phyloP scores from a whole-genome alignment of 2,888 invertebrate genomes.

The Megastigmus dorsalis region DNA sequence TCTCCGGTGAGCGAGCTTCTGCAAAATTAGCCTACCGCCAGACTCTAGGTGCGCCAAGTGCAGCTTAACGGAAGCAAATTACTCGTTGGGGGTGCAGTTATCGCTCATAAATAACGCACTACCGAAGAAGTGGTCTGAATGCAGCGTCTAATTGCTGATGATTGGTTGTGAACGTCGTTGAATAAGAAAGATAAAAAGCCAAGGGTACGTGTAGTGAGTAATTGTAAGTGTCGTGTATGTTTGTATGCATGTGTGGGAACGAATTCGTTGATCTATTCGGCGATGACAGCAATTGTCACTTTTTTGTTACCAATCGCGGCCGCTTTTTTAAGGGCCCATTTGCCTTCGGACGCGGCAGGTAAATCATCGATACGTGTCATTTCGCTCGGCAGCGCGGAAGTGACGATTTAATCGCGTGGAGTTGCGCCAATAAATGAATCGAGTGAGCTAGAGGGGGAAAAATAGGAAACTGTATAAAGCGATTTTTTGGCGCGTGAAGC shows the following conservation, averaged over 20 bases:
- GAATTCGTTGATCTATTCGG: slow-evolving; percentile 11
- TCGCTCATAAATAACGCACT: slow-evolving; percentile 70
- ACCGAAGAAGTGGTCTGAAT: too few species aligned
- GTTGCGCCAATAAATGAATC: neutral
- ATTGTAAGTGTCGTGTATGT: too few species aligned
- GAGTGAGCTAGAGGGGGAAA: neutral
- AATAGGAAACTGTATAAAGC: neutral
- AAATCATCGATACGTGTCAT: slow-evolving; percentile 27
- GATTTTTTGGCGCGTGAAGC: slow-evolving; percentile 9
- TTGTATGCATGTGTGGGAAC: neutral
- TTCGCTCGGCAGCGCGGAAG: slow-evolving; percentile 36
- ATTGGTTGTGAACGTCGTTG: slow-evolving; percentile 59
- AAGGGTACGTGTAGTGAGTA: too few species aligned
- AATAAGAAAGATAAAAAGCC: slow-evolving; percentile 30
- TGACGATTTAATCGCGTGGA: slow-evolving; percentile 38
- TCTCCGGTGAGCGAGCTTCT: neutral
- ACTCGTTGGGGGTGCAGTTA: slow-evolving; percentile 51
- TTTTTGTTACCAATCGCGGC: neutral
- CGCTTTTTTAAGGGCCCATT: slow-evolving; percentile 9
- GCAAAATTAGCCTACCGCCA: slow-evolving; percentile 29
- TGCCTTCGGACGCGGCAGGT: neutral
- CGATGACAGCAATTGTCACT: too few species aligned
- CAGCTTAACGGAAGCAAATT: slow-evolving; percentile 63
- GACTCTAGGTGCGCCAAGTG: slow-evolving; percentile 67
- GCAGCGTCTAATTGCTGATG: slow-evolving; percentile 69